Evolutionary conservation across 2,113 vertebrate species (phyloP), one percentile per base, ranked within the genome.

Genomic region (Dendrocopos noguchii): DNA sequence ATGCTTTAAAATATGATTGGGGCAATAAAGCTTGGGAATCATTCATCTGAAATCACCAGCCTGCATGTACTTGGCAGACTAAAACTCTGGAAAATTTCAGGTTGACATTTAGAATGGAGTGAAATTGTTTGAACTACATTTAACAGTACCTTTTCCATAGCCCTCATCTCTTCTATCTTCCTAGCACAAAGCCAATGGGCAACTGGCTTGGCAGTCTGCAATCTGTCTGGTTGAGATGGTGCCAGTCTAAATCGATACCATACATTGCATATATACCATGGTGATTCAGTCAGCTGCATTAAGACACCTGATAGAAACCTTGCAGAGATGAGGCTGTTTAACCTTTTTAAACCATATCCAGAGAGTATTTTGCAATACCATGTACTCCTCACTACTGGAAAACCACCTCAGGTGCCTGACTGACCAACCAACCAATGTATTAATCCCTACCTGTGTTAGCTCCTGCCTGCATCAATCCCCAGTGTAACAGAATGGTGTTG

Each of bases 61-160:
- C 96, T 96, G 96, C 95, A 81, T 87, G 79, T 63, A 79, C 87
- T 97, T 97, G 97, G 95, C 97, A 98, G 95, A 95, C 95, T 97
- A 96, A 94, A 96, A 95, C 89, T 74, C 80, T 3, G 5, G 96
- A 97, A 98, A 95, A 97, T 94, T 97, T 97, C 95, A 86, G 73
- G 92, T 91, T 98, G 96, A 97, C 97, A 97, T 98, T 97, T 98
- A 97, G 94, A 97, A 97, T 84, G 84, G 87, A 96, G 84, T 52
- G 83, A 94, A 96, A 96, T 82, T 81, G 91, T 96, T 98, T 95
- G 91, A 97, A 97, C 88, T 95, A 73, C 68, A 91, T 97, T 97
- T 97, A 96, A 86, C 96, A 97, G 96, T 95, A 95, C 95, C 80
- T 96, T 97, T 96, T 91, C 72, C 88, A 29, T 93, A 95, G 87